These are phyloP conservation scores for Toxotes jaculatrix DNA, from an alignment of 2,113 vertebrate genomes.

Conservation along the genomic window DNA sequence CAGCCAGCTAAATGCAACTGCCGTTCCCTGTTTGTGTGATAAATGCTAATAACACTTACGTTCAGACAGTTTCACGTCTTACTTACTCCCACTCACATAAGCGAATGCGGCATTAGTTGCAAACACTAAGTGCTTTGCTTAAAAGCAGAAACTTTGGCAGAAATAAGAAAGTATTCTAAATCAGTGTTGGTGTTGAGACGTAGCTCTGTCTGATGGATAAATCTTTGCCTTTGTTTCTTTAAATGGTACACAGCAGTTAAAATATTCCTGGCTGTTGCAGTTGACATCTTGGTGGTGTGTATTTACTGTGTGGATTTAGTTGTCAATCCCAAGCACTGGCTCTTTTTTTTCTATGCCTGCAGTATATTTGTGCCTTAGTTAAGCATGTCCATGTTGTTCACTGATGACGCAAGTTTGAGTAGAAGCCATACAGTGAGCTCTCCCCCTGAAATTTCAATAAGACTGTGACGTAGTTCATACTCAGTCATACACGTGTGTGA, in stretches of 20 bases:
- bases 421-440: neutral
- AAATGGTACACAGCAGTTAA: neutral
- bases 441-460: neutral
- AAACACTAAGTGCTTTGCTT: slow-evolving; percentile 32
- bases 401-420: slow-evolving; percentile 11
- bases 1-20: neutral
- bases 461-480: neutral
- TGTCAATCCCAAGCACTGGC: neutral
- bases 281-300: neutral
- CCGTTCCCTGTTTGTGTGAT: neutral
- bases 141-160: slow-evolving; percentile 14
- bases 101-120: neutral
- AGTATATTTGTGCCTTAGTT: no score
- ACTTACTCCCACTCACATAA: slow-evolving; percentile 25
- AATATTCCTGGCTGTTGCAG: neutral
- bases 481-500: neutral
- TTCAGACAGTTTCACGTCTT: neutral
- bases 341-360: neutral
- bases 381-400: neutral
- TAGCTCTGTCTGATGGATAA: neutral
- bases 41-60: slow-evolving; percentile 1
- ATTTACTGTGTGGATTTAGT: neutral
- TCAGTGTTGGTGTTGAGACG: neutral
- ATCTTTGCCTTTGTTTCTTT: slow-evolving; percentile 8
- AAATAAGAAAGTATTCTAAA: neutral